Evolutionary conservation across 2,797 vertebrate genomes (phyloP).

Genomic region (Lindbergichthys nudifrons): DNA sequence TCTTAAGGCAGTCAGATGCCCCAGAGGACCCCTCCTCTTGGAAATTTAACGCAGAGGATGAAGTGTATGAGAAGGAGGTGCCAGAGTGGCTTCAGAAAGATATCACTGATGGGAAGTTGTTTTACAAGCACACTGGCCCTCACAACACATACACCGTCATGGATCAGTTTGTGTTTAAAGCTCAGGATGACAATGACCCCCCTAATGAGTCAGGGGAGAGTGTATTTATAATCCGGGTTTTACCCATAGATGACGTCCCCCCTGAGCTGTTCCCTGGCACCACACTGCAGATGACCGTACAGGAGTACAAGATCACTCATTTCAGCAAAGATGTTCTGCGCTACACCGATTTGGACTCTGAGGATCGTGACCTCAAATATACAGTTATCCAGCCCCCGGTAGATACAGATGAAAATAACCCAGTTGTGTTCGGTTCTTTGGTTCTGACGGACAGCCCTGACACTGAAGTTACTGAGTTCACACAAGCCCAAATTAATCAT

Average conservation of each 20-base stretch:
- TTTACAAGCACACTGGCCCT: slow-evolving; percentile 90
- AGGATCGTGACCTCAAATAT: slow-evolving; percentile 93
- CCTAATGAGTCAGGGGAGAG: slow-evolving; percentile 90
- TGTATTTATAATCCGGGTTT: slow-evolving; percentile 87
- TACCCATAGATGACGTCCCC: slow-evolving; percentile 91
- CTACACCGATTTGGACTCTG: slow-evolving; percentile 94
- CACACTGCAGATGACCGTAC: slow-evolving; percentile 90
- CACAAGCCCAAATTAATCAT: slow-evolving; percentile 96
- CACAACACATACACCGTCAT: slow-evolving; percentile 87
- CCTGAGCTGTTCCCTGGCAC: slow-evolving; percentile 89
- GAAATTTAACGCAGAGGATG: slow-evolving; percentile 84
- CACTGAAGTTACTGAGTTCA: slow-evolving; percentile 90
- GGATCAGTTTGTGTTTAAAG: slow-evolving; percentile 91
- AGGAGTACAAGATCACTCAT: slow-evolving; percentile 91
- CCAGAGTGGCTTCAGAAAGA: slow-evolving; percentile 93
- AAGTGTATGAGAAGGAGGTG: slow-evolving; percentile 91
- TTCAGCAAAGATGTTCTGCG: slow-evolving; percentile 90
- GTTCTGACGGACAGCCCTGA: slow-evolving; percentile 90
- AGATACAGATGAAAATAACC: slow-evolving; percentile 91
- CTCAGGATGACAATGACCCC: slow-evolving; percentile 96
- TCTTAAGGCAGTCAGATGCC: slow-evolving; percentile 90
- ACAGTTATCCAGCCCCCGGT: slow-evolving; percentile 88
- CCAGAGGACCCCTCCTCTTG: slow-evolving; percentile 89
- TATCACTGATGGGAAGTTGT: slow-evolving; percentile 90
- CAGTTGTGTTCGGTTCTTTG: slow-evolving; percentile 85